Base-by-base conservation (phyloP, 2,888 invertebrate genomes). In the Eurytoma adleriae region DNA sequence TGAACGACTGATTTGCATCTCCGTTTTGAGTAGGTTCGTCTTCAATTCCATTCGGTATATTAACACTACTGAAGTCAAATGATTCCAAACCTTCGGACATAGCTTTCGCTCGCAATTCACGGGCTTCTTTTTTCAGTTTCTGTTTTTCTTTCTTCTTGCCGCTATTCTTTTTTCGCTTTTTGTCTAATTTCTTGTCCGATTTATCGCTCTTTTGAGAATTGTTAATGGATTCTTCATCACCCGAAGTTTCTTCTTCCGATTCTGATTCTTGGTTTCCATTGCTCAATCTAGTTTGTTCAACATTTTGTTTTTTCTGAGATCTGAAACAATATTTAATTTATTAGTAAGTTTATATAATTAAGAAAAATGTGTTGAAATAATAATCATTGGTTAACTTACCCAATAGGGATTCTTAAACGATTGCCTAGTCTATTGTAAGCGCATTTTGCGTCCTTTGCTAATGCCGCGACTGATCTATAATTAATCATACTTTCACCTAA, bases 71-170 rank as follows among this genome's bases (percentile, higher is more conserved):
- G 78, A 91, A 91, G n/a, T 88, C 84, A 66, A 90, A 83, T 24
- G 84, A 78, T 75, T 89, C 86, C 1, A 92, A 87, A 57, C 92
- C 92, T 85, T 92, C 90, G 0, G 92, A 91, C 83, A 92, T 90
- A 79, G 91, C 90, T 79, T 91, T 87, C 48, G 91, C 86, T 66
- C 92, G 88, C 76, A 92, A 85, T 80, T 90, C 85, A 78, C 91
- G 91, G 20, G 92, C 88, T 85, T 92, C 91, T 84, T 92, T 93
- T 83, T 92, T 92, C 72, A 91, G 84, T 83, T 91, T 91, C 68
- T 91, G 89, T 52, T 89, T 88, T 56, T 91, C 90, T 76, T 88
- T 91, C 57, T 84, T 87, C 80, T 86, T 88, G 72, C 83, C 84
- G 80, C 86, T 88, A 40, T 84, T 85, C 80, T 90, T 91, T 67